phyloP scores from a whole-genome alignment of 2,113 vertebrate species.

The Rhabdornis inornatus region DNA sequence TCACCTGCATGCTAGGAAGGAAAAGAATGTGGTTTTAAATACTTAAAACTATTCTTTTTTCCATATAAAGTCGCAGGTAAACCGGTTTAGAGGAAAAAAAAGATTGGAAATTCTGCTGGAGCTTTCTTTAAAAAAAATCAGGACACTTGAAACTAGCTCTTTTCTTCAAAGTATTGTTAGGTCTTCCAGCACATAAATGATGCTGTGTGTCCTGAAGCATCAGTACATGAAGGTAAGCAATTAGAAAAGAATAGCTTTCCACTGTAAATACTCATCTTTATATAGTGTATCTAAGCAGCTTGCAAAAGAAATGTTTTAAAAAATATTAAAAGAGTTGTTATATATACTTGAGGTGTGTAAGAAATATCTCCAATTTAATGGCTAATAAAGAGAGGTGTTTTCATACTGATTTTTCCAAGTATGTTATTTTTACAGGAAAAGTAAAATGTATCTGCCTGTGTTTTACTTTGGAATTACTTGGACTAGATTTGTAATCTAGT shows the following conservation, averaged over 20 bases:
- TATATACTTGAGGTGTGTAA: background rate
- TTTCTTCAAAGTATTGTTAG: background rate
- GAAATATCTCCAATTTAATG: background rate
- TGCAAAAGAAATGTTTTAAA: background rate
- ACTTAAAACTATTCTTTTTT: background rate
- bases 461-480: constrained; percentile 27
- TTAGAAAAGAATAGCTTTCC: background rate
- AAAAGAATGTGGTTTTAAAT: background rate
- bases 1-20: background rate
- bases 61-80: background rate
- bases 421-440: background rate
- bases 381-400: background rate
- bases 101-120: background rate
- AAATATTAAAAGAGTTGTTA: background rate
- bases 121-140: background rate
- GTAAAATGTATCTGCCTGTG: background rate
- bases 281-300: background rate
- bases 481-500: constrained; percentile 46
- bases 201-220: background rate
- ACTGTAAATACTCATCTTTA: background rate
- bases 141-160: background rate
- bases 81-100: background rate
- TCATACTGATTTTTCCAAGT: background rate
- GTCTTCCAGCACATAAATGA: background rate
- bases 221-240: background rate